Evolutionary conservation across 2,113 vertebrate species (phyloP), one percentile per base, ranked within the genome.

Genomic region (Phocoena phocoena): DNA sequence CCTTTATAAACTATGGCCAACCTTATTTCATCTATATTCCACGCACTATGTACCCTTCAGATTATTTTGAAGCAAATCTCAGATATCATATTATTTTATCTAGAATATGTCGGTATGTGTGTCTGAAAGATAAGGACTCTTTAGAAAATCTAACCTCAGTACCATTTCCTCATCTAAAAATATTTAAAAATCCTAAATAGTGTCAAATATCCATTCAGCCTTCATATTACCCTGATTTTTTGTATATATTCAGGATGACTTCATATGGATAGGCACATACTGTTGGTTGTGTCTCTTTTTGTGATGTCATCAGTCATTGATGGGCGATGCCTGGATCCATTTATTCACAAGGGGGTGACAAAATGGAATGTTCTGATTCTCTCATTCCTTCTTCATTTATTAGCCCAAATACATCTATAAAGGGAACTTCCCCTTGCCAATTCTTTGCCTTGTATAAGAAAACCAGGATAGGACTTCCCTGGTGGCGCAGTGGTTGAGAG

Each of bases 61-160:
- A 65, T 70, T 81, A 67, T 67, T 92, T 71, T 58, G 74, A 65
- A 95, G 62, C 82, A 80, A 91, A 91, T 71, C 58, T 36, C 73
- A 73, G 65, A 71, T 41, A 92, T 87, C 73, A 38, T 80, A 87
- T 68, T 90, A 77, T 74, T 90, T 76, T 33, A 67, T 36, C 11
- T 76, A 79, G 44, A 82, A 23, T 88, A 82, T 41, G 58, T 90
- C 36, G 55, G 33, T 94, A 73, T 55, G 3, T 55, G 23, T 73
- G 55, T 74, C 70, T 73, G 65, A 94, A 88, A 88, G 14, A 70
- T 81, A 70, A 91, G 63, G 50, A 82, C 14, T 58, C 44, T 58
- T 71, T 79, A 74, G 58, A 73, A 89, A 88, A 41, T 73, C 77
- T 82, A 89, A 83, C n/a, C 65, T 73, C n/a, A 82, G 44, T 62